phyloP scores from a whole-genome alignment of 2,113 vertebrate species.

The Opisthocomus hoazin region DNA sequence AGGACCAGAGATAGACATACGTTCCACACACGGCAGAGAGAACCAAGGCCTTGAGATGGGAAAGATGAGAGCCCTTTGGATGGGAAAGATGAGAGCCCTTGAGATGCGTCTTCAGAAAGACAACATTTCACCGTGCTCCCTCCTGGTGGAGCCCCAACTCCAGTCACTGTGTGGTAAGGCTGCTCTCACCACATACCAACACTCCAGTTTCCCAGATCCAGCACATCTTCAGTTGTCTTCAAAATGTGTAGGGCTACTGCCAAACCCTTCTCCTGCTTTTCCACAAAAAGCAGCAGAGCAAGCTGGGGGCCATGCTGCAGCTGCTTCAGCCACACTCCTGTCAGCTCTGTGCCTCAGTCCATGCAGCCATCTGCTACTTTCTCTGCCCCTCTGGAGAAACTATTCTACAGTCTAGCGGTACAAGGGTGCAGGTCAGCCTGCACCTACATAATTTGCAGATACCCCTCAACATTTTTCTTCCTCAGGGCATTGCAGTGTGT shows the following conservation, averaged over 20 bases:
- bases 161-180: fast-evolving
- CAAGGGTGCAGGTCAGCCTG: background rate
- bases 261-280: background rate
- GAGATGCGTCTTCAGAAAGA: background rate
- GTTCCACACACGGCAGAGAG: background rate
- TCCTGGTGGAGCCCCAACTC: background rate
- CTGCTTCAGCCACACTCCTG: background rate
- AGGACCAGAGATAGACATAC: background rate
- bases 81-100: too few relatives aligned
- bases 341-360: background rate
- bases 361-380: background rate
- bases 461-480: background rate
- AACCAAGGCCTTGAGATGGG: background rate
- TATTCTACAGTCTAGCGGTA: background rate
- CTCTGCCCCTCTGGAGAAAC: background rate
- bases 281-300: background rate
- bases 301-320: background rate
- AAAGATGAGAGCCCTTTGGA: background rate
- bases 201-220: background rate
- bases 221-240: background rate
- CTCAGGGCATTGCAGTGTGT: background rate
- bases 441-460: background rate
- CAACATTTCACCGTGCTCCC: fast-evolving
- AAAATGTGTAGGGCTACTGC: background rate
- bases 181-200: background rate